Evolutionary conservation across 2,888 invertebrate species (phyloP), one percentile per base, ranked within the genome.

Genomic region (Harpagoxenus sublaevis): DNA sequence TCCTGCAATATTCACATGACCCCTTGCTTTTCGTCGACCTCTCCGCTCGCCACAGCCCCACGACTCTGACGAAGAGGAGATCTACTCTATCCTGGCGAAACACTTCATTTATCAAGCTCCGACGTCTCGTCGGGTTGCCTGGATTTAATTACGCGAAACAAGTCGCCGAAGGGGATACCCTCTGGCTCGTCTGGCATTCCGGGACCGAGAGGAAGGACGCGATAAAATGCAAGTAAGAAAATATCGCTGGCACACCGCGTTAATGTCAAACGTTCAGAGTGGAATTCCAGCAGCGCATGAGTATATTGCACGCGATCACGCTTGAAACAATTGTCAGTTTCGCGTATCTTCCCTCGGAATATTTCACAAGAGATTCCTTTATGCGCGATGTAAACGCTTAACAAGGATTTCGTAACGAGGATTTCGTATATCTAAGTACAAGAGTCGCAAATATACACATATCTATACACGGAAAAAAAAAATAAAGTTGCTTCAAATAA

Each of bases 71-170:
- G 82, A 87, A 68, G 88, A 88, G 68, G 78, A 75, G 75, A 84
- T 78, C 87, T 85, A 84, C 85, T 91, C 86, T 86, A 83, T 86
- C 87, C 88, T 71, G 84, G 55, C 84, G 77, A 85, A 90, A 89
- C 91, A 90, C 88, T 92, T 93, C 92, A 92, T 92, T 93, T 92
- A 92, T 92, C 92, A 92, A 92, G 79, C 90, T 92, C 91, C 91
- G 92, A 92, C 92, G 92, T 92, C 92, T 89, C 92, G 91, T 90
- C 87, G 89, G 91, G 89, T 88, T 87, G 88, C 89, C 90, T 84
- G 90, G 88, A 92, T 92, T 92, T 92, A 93, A 92, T 92, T 92
- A 92, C 90, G 92, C 91, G 92, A 92, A 91, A 91, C 91, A 90
- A 92, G 91, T 90, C 87, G 89, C 78, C 88, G 88, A 89, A 90